Evolutionary conservation across 2,113 vertebrate genomes (phyloP), one percentile per base, ranked within the genome.

Genomic region (Dermatemys mawii): DNA sequence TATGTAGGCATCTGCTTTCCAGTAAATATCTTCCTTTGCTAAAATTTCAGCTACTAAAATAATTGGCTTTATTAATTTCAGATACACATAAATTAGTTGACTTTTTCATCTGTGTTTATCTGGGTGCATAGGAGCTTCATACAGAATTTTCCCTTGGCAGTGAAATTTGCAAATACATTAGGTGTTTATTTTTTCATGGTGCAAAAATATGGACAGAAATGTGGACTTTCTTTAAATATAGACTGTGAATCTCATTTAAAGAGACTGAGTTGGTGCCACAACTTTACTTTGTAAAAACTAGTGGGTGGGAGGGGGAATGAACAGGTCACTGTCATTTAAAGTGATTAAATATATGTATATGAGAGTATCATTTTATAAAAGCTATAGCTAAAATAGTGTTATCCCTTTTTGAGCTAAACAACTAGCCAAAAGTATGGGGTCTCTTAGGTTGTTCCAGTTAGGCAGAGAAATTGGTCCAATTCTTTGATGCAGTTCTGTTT

Each of bases 281-380:
- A 0, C 1, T 1, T 0, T 63, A 78, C 73, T 84, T 70, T 32
- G 55, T 46, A 48, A 87, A 27, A 6, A 14, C 5, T 84, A 38
- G 57, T 1, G 5, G 29, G 27, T 4, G 57, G 13, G 1, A 3
- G 50, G 24, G 1, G 5, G 51, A 53, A 14, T 75, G 41, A 80
- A 76, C 5, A 82, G 4, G 3, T 76, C 88, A 50, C 50, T 82
- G 78, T 90, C 26, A 53, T 82, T 75, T 44, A 1, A 79, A 11
- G 87, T 86, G 44, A 27, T 29, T 7, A 78, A 29, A 32, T 17
- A 48, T 78, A 78, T 48, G 16, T 67, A n/a, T n/a, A 70, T 32
- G n/a, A 7, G 13, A 51, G 3, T 17, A 11, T 49, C 17, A 50
- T 51, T 79, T 51, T 35, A 79, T 55, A 44, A 44, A 55, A 11